Evolutionary conservation across 2,888 invertebrate genomes (phyloP).

Genomic region (Carabus problematicus): DNA sequence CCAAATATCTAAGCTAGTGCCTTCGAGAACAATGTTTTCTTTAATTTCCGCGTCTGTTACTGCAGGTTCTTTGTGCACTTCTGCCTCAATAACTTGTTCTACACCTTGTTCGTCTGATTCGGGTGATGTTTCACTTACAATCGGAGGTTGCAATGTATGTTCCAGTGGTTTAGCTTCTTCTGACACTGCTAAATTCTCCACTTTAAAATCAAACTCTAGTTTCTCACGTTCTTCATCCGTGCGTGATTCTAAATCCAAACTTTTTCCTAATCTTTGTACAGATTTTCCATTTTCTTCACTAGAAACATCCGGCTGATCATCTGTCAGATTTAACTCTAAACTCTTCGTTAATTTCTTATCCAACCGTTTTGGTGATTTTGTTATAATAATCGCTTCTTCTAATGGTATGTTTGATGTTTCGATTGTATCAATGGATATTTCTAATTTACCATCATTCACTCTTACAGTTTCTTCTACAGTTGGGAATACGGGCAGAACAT

Average conservation of each 20-base stretch:
- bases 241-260: constrained; percentile 57
- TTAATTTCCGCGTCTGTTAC: constrained; percentile 50
- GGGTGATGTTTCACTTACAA: constrained; percentile 54
- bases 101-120: constrained; percentile 62
- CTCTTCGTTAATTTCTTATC: constrained; percentile 63
- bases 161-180: constrained; percentile 25
- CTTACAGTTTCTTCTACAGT: constrained; percentile 76
- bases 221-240: constrained; percentile 51
- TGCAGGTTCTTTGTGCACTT: constrained; percentile 59
- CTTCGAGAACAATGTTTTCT: constrained; percentile 57
- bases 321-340: constrained; percentile 70
- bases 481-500: constrained; percentile 74
- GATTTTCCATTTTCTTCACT: constrained; percentile 51
- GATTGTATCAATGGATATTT: constrained; percentile 73
- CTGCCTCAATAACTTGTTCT: constrained; percentile 61
- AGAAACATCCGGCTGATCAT: constrained; percentile 62
- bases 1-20: constrained; percentile 60
- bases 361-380: constrained; percentile 75
- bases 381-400: constrained; percentile 78
- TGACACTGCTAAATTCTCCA: constrained; percentile 49
- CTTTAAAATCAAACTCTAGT: constrained; percentile 56
- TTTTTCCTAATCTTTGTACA: constrained; percentile 57
- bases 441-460: constrained; percentile 76
- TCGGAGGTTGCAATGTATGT: constrained; percentile 44
- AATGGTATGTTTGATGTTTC: constrained; percentile 56